Percentiles rank a stretch among this genome's conserved stretches.
Evolutionary conservation across 2,797 vertebrate genomes (phyloP).

Genomic region (Siniperca obscura): DNA sequence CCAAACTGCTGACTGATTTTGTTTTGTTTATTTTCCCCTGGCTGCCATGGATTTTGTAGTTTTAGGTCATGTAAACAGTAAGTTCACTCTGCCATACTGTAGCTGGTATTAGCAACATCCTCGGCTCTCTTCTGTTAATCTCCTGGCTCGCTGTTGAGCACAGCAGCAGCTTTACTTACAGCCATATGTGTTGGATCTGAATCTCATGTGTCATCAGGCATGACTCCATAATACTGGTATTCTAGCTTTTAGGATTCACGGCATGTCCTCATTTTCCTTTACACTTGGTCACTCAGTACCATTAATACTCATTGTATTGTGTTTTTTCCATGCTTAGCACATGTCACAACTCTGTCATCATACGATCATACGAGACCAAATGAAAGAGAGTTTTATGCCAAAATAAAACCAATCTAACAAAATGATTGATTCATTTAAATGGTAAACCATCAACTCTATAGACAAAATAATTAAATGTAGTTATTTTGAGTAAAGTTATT

Average conservation of each 20-base stretch:
- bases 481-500: background rate
- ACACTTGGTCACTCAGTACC: background rate
- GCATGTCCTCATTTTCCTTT: slow-evolving; percentile 28
- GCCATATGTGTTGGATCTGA: slow-evolving; percentile 54
- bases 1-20: slow-evolving; percentile 67
- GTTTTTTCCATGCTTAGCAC: slow-evolving; percentile 18
- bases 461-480: background rate
- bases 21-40: slow-evolving; percentile 67
- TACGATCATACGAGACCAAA: background rate
- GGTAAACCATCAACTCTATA: background rate
- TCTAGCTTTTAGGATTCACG: slow-evolving; percentile 18
- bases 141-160: slow-evolving; percentile 35
- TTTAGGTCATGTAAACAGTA: slow-evolving; percentile 86
- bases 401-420: slow-evolving; percentile 13
- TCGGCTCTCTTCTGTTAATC: slow-evolving; percentile 40
- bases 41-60: slow-evolving; percentile 82
- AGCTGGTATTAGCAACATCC: slow-evolving; percentile 54
- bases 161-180: slow-evolving; percentile 43
- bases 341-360: slow-evolving; percentile 8
- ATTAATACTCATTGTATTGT: slow-evolving; percentile 15
- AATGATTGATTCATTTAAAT: background rate
- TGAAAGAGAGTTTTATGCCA: slow-evolving; percentile 41
- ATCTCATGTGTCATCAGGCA: slow-evolving; percentile 59
- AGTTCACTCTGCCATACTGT: slow-evolving; percentile 70
- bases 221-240: slow-evolving; percentile 30